Evolutionary conservation across 2,888 invertebrate species (phyloP).

Genomic region (Diarsia mendica): DNA sequence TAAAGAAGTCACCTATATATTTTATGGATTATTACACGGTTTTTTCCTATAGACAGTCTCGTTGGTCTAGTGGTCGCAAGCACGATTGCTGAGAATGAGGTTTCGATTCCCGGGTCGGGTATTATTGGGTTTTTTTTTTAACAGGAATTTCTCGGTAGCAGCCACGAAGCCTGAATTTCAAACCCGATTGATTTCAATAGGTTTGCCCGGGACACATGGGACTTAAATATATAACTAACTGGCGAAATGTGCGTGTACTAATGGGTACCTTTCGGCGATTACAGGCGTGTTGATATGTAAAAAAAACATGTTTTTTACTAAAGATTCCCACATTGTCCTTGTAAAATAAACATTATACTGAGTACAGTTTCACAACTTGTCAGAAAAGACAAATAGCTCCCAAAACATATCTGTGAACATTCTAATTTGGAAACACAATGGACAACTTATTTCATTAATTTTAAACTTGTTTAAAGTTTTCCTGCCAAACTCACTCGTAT

Average conservation of each 20-base stretch:
- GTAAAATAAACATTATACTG: conserved; percentile 7
- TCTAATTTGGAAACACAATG: conserved; percentile 55
- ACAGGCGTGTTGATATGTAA: too few relatives aligned
- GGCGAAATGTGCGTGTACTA: too few relatives aligned
- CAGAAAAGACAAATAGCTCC: conserved; percentile 39
- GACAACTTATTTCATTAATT: conserved; percentile 60
- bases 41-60: not conserved
- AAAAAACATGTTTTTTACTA: not conserved
- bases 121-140: too few relatives aligned
- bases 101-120: too few relatives aligned
- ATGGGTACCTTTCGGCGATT: too few relatives aligned
- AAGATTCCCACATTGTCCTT: not conserved
- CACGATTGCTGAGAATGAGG: too few relatives aligned
- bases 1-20: conserved; percentile 7
- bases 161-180: too few relatives aligned
- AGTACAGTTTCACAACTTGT: conserved; percentile 25
- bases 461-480: conserved; percentile 53
- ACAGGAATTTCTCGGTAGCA: too few relatives aligned
- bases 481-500: conserved; percentile 47
- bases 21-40: not conserved
- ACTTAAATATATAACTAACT: too few relatives aligned
- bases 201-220: too few relatives aligned
- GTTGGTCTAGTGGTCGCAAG: too few relatives aligned
- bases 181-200: too few relatives aligned
- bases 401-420: conserved; percentile 43